Evolutionary conservation across 2,888 invertebrate species (phyloP), one percentile per base, ranked within the genome.

Genomic region (Hirudinaria manillensis): DNA sequence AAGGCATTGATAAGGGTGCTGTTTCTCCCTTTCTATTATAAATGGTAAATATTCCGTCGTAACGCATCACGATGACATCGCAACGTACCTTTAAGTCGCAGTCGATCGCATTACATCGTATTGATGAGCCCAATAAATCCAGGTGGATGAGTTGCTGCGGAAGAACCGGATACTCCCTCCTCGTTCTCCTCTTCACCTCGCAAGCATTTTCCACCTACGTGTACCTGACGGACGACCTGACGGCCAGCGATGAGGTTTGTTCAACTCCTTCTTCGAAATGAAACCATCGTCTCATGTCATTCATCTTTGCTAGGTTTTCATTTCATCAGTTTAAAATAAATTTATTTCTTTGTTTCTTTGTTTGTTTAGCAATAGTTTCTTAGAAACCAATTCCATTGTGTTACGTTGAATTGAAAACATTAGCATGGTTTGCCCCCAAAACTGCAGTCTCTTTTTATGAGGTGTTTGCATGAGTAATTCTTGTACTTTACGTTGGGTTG

Each of bases 1-100:
- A 89, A 91, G 83, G 94, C 94, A 7, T 87, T 93, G 73, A 87
- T 92, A 77, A 89, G 95, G 74, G 90, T 93, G 70, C 83, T 94
- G 75, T 89, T 96, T 83, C 88, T 96, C 76, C 97, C 97, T 3
- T 88, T 91, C 27, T 91, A 92, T 82, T 89, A 90, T 82, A 89
- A 89, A 84, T 96, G 95, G 95, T 96, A 81, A 27, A 29, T 36
- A 45, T 34, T 6, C 7, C 4, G n/a, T n/a, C n/a, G n/a, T n/a
- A n/a, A n/a, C n/a, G n/a, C 45, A 45, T 10, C 13, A 45, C 10
- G 45, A 45, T 45, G 45, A 45, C 45, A 6, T 45, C 16, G 16
- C 45, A 4, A 4, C 16, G 45, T 16, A 45, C 16, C 13, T 4
- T 16, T 16, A 1, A 16, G 45, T 10, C 10, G 45, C 45, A 45